Evolutionary conservation across 2,888 invertebrate species (phyloP).

Genomic region (Pseudanteris insignis): DNA sequence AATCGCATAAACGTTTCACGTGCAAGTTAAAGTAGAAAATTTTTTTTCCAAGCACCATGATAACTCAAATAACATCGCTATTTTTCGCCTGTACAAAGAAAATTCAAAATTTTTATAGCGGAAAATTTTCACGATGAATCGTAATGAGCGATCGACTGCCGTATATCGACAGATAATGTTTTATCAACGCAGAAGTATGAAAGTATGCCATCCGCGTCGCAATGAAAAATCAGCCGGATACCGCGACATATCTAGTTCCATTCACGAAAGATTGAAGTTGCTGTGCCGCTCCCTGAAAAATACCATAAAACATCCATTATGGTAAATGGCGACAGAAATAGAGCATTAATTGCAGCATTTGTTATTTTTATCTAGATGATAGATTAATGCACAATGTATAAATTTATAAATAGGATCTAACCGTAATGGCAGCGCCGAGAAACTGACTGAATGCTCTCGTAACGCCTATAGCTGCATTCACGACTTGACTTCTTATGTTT

Average conservation of each 20-base stretch:
- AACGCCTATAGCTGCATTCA: slow-evolving; percentile 79
- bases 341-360: too few species aligned
- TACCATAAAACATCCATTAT: not conserved
- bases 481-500: slow-evolving; percentile 68
- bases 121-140: too few species aligned
- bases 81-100: too few species aligned
- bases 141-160: too few species aligned
- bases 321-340: not conserved
- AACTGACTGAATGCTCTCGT: slow-evolving; percentile 82
- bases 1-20: slow-evolving; percentile 3
- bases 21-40: slow-evolving; percentile 6
- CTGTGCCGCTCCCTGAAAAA: slow-evolving; percentile 76
- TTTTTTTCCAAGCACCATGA: slow-evolving; percentile 13
- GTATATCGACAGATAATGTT: too few species aligned
- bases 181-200: too few species aligned
- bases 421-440: slow-evolving; percentile 81
- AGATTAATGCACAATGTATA: not conserved
- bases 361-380: too few species aligned
- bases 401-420: slow-evolving; percentile 52
- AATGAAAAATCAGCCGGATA: slow-evolving; percentile 3
- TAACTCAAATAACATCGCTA: too few species aligned
- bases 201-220: too few species aligned
- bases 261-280: slow-evolving; percentile 75
- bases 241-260: slow-evolving; percentile 52
- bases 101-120: too few species aligned